phyloP scores from a whole-genome alignment of 2,888 invertebrate species.

The Caprella mutica region DNA sequence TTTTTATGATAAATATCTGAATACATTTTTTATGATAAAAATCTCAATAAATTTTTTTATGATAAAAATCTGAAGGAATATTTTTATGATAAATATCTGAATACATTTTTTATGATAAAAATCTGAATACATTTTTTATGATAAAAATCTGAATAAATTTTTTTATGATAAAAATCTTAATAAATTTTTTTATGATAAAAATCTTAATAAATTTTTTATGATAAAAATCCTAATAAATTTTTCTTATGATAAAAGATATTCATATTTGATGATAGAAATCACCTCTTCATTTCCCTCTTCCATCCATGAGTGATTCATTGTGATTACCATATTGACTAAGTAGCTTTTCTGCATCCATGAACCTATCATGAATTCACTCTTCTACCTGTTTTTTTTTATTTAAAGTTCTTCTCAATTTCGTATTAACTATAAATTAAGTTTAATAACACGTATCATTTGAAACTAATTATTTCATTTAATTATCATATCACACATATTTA shows the following conservation, averaged over 20 bases:
- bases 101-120: constrained; percentile 5
- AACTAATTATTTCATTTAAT: neutral
- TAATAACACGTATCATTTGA: neutral
- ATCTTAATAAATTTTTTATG: neutral
- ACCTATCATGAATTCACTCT: neutral
- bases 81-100: neutral
- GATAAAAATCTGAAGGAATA: neutral
- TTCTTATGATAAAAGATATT: neutral
- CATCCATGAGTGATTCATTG: neutral
- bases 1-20: neutral
- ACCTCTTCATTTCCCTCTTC: neutral
- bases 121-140: constrained; percentile 2
- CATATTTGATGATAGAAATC: neutral
- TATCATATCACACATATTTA: neutral
- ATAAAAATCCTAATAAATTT: neutral
- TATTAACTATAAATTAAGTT: neutral
- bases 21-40: neutral
- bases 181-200: neutral
- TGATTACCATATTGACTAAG: neutral
- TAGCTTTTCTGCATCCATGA: neutral
- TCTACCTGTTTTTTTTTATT: neutral
- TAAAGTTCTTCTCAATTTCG: too few relatives aligned
- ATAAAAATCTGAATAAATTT: constrained; percentile 10
- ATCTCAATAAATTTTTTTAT: constrained; percentile 1
- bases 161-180: neutral